Conservation (phyloP, 1,140 invertebrate genomes). For the Aphidius ervi region DNA sequence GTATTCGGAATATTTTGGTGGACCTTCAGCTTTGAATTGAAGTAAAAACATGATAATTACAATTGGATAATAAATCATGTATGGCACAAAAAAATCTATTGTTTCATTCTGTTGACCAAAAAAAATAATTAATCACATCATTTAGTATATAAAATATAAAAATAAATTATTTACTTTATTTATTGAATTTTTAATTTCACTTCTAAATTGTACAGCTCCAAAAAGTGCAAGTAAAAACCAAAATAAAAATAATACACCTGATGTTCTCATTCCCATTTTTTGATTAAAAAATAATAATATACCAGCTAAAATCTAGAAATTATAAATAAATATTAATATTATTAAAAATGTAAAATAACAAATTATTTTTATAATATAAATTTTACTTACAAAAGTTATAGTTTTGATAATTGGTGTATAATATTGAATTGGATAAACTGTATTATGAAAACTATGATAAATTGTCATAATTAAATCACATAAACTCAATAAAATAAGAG, state of each 20-base stretch:
- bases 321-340: too few relatives aligned
- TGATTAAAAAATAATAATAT: conserved; percentile 72
- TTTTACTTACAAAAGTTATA: conserved; percentile 71
- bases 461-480: conserved; percentile 62
- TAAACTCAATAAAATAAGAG: conserved; percentile 61
- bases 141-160: background rate
- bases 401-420: conserved; percentile 72
- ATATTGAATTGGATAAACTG: conserved; percentile 63
- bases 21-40: conserved; percentile 77
- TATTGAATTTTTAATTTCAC: conserved; percentile 55
- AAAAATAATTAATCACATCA: conserved; percentile 20
- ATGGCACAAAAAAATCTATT: conserved; percentile 66
- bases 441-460: conserved; percentile 47
- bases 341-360: too few relatives aligned
- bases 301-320: conserved; percentile 60
- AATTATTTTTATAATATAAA: background rate
- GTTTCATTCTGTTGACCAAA: conserved; percentile 32
- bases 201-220: conserved; percentile 70
- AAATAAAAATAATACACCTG: conserved; percentile 83
- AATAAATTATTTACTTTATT: conserved; percentile 26
- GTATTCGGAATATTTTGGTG: conserved; percentile 67
- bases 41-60: conserved; percentile 70
- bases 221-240: conserved; percentile 74
- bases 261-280: conserved; percentile 78
- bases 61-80: conserved; percentile 77